phyloP scores from a whole-genome alignment of 2,888 invertebrate species.

The Philaethria dido region DNA sequence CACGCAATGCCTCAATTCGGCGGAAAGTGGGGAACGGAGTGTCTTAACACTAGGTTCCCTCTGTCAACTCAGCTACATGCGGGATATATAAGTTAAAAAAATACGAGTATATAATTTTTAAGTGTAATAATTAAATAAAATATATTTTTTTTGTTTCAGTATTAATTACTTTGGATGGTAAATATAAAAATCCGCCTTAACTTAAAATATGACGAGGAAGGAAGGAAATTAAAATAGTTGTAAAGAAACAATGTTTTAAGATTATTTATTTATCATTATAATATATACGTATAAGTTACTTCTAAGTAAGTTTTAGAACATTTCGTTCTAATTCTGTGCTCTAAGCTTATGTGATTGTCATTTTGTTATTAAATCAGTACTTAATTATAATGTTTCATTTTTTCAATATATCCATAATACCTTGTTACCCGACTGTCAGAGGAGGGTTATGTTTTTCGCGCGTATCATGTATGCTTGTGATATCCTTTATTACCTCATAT shows the following conservation, averaged over 20 bases:
- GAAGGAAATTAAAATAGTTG: conserved; percentile 36
- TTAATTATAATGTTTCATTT: conserved; percentile 35
- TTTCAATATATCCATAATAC: no score
- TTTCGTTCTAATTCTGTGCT: conserved; percentile 23
- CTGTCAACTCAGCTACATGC: no score
- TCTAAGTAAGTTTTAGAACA: conserved; percentile 33
- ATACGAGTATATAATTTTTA: not conserved
- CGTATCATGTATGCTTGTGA: no score
- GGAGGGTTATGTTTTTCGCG: no score
- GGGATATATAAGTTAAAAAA: no score
- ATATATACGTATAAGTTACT: conserved; percentile 21
- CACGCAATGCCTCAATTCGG: no score
- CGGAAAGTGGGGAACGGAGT: no score
- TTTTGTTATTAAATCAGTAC: conserved; percentile 40
- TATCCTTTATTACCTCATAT: no score
- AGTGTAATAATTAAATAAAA: not conserved
- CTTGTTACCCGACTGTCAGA: no score
- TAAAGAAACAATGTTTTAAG: conserved; percentile 27
- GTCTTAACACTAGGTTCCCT: no score
- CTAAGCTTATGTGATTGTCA: conserved; percentile 28
- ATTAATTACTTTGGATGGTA: conserved; percentile 18
- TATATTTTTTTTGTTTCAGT: conserved; percentile 40
- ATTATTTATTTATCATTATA: conserved; percentile 35
- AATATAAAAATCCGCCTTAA: conserved; percentile 41
- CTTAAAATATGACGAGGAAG: conserved; percentile 23